Percentiles rank a stretch among this genome's conserved stretches.
Evolutionary conservation across 2,888 invertebrate genomes (phyloP).

Genomic region (Temnothorax rugatulus): DNA sequence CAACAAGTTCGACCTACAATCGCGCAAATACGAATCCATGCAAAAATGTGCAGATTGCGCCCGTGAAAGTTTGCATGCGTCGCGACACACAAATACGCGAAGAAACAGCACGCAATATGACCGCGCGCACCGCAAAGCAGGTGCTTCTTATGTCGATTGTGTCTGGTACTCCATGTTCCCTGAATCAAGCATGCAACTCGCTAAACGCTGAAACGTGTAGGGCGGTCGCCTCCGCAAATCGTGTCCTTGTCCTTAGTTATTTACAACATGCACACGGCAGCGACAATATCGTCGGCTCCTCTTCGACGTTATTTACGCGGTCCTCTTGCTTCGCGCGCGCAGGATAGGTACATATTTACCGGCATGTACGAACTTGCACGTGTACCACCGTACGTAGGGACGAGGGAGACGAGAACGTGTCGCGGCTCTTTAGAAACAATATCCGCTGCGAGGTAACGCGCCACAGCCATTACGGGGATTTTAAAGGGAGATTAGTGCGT

Average conservation of each 20-base stretch:
- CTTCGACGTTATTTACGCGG: slow-evolving; percentile 46
- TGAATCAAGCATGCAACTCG: slow-evolving; percentile 32
- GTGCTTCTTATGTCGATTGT: slow-evolving; percentile 32
- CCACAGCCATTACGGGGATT: slow-evolving; percentile 31
- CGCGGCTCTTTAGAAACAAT: slow-evolving; percentile 33
- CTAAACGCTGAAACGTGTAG: slow-evolving; percentile 34
- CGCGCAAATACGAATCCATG: not conserved
- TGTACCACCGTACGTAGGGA: not conserved
- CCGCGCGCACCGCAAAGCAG: not conserved
- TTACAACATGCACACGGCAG: slow-evolving; percentile 40
- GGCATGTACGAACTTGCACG: slow-evolving; percentile 30
- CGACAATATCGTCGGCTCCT: slow-evolving; percentile 36
- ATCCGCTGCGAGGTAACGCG: slow-evolving; percentile 13
- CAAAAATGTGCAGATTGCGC: not conserved
- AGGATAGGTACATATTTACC: slow-evolving; percentile 53
- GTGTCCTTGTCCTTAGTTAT: slow-evolving; percentile 46
- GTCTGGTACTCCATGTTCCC: slow-evolving; percentile 1
- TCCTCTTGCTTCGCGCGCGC: slow-evolving; percentile 11
- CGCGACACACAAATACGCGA: not conserved
- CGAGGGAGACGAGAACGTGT: slow-evolving; percentile 8
- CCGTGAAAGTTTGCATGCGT: not conserved
- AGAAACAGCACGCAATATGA: not conserved
- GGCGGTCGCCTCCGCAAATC: slow-evolving; percentile 42
- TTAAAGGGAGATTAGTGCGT: slow-evolving; percentile 46
- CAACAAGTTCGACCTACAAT: slow-evolving; percentile 55